Evolutionary conservation across 2,797 vertebrate species (phyloP).

Genomic region (Sebastes nivosus): DNA sequence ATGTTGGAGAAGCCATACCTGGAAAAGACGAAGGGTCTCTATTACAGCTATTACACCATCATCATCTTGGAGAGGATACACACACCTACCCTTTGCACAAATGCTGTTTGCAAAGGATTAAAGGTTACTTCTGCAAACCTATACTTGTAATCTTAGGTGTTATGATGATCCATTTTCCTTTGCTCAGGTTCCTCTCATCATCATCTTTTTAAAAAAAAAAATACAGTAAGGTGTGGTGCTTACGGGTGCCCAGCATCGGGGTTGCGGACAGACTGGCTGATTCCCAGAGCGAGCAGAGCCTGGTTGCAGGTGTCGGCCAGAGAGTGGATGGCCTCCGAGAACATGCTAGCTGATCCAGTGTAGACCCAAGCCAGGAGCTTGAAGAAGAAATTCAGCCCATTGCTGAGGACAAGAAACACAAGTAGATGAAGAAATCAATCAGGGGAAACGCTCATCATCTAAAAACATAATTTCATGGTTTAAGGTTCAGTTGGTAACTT

Average conservation of each 20-base stretch:
- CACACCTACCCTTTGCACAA: background rate
- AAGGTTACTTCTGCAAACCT: background rate
- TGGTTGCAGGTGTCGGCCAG: conserved; percentile 98
- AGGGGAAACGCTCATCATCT: background rate
- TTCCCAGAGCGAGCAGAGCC: conserved; percentile 94
- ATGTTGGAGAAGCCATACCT: conserved; percentile 99
- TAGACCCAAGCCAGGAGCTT: conserved; percentile 99
- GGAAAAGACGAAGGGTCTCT: background rate
- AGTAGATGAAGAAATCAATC: background rate
- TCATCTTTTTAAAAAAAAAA: background rate
- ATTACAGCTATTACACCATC: background rate
- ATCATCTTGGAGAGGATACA: background rate
- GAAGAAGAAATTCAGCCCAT: conserved; percentile 98
- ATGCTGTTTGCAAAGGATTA: background rate
- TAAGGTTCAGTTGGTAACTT: too few relatives aligned
- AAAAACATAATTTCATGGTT: background rate
- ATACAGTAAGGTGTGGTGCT: conserved; percentile 50
- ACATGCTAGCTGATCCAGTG: conserved; percentile 98
- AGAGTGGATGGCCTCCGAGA: conserved; percentile 98
- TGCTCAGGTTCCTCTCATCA: background rate
- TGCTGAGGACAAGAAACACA: conserved; percentile 82
- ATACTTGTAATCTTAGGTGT: background rate
- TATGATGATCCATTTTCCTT: background rate
- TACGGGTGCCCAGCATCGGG: conserved; percentile 96
- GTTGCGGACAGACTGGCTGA: conserved; percentile 95